phyloP scores from a whole-genome alignment of 1,140 invertebrate species.

The Metaphire vulgaris region DNA sequence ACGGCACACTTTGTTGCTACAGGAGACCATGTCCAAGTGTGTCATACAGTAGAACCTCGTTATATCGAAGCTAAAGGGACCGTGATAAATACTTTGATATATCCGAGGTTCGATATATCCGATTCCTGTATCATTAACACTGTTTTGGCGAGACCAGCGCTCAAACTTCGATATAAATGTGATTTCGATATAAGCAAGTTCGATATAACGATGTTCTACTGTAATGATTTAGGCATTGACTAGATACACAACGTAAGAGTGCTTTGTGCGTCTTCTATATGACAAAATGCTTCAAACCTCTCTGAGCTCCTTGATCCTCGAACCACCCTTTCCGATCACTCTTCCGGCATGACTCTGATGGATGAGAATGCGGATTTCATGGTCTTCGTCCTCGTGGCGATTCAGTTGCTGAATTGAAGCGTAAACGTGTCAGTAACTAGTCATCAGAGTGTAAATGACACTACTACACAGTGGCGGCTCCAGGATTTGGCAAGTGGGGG shows the following conservation, averaged over 20 bases:
- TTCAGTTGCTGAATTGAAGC: conserved; percentile 11
- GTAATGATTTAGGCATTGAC: too few relatives aligned
- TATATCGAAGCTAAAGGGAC: too few relatives aligned
- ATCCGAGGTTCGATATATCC: background rate
- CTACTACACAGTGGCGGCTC: too few relatives aligned
- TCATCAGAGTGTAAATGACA: background rate
- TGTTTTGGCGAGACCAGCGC: background rate
- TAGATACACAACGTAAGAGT: too few relatives aligned
- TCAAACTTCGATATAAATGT: background rate
- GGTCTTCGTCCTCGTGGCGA: conserved; percentile 1
- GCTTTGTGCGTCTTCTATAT: too few relatives aligned
- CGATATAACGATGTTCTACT: background rate
- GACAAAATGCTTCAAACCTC: too few relatives aligned
- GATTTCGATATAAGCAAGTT: background rate
- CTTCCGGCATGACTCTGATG: conserved; percentile 97
- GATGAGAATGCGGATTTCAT: conserved; percentile 73
- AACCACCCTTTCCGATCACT: conserved; percentile 90
- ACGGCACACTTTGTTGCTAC: too few relatives aligned
- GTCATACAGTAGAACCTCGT: too few relatives aligned
- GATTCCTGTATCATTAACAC: background rate
- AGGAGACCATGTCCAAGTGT: too few relatives aligned
- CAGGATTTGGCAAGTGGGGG: too few relatives aligned
- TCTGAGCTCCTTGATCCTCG: conserved; percentile 94
- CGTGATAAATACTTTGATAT: too few relatives aligned
- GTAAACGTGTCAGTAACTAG: background rate